Conservation (phyloP, 2,797 vertebrate genomes). For the Lacerta agilis region DNA sequence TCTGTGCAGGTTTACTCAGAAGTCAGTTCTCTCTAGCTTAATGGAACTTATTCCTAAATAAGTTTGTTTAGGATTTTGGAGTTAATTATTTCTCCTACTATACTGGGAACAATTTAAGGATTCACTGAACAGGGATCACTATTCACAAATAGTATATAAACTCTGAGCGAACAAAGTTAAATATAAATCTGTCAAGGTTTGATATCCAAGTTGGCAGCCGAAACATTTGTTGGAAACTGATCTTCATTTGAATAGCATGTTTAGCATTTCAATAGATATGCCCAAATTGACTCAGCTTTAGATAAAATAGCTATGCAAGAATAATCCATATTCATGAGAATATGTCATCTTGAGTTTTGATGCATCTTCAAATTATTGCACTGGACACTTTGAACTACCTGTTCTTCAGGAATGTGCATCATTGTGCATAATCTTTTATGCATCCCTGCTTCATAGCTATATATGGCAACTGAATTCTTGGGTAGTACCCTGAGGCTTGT, state of each 20-base stretch:
- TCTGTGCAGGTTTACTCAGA: not conserved
- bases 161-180: rapidly evolving
- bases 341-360: not conserved
- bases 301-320: not conserved
- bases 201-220: not conserved
- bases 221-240: constrained; percentile 1
- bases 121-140: not conserved
- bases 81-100: not conserved
- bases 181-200: not conserved
- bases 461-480: not conserved
- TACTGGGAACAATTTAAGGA: not conserved
- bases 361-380: not conserved
- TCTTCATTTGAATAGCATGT: not conserved
- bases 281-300: not conserved
- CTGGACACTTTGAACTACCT: rapidly evolving
- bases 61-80: not conserved
- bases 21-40: not conserved
- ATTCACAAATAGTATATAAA: not conserved
- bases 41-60: not conserved
- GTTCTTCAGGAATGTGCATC: not conserved
- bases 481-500: not conserved
- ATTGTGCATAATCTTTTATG: not conserved
- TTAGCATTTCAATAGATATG: not conserved
- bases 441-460: not conserved
- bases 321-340: not conserved